A percentile compares a stretch with the other conserved stretches of the same genome.
Evolutionary conservation across 2,113 vertebrate genomes (phyloP).

Genomic region (Hemibates koningsi): DNA sequence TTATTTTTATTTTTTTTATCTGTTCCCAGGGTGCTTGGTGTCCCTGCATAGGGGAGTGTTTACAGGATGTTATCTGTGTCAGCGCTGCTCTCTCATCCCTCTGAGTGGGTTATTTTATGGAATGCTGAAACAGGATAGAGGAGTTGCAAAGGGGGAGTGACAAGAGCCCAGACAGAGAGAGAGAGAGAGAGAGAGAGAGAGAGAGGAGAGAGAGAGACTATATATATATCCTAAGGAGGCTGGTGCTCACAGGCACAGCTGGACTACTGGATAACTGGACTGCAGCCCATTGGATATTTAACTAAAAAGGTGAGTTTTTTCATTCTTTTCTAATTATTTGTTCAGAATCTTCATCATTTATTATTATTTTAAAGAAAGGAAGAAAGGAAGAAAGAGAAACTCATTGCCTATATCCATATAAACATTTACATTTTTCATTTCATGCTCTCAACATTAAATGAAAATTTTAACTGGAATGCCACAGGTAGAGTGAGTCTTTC

Average conservation of each 20-base stretch:
- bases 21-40: conserved; percentile 41
- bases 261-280: conserved; percentile 59
- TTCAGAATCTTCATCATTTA: background rate
- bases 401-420: background rate
- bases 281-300: conserved; percentile 47
- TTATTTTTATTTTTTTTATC: background rate
- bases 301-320: conserved; percentile 56
- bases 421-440: background rate
- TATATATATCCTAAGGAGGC: conserved; percentile 68
- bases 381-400: background rate
- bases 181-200: background rate
- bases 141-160: conserved; percentile 74
- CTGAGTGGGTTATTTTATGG: conserved; percentile 66
- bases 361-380: background rate
- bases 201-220: conserved; percentile 27
- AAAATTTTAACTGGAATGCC: background rate
- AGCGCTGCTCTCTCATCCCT: conserved; percentile 52
- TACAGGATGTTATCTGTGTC: conserved; percentile 72
- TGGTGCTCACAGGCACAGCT: conserved; percentile 69
- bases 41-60: conserved; percentile 62
- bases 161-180: conserved; percentile 13
- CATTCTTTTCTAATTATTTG: background rate
- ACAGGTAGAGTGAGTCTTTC: background rate
- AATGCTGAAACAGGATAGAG: conserved; percentile 72
- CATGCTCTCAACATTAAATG: accelerated